phyloP scores from a whole-genome alignment of 2,113 vertebrate genomes.

The Scomber japonicus region DNA sequence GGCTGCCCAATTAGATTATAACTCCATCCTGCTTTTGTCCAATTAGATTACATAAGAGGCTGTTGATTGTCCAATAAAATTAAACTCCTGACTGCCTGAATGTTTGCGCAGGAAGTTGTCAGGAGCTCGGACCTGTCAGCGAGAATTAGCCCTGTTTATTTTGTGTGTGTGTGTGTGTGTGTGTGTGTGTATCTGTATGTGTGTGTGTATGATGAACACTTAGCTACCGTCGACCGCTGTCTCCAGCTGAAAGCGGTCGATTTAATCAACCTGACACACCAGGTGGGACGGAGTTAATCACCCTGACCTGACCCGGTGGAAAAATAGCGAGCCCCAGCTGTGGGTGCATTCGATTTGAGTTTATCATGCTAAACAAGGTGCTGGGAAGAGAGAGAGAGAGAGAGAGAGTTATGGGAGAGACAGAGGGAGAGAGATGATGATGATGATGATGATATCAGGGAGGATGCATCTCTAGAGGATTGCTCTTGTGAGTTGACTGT shows the following conservation, averaged over 20 bases:
- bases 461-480: background rate
- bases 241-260: conserved; percentile 12
- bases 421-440: background rate
- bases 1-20: conserved; percentile 22
- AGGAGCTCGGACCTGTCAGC: conserved; percentile 38
- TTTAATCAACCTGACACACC: conserved; percentile 51
- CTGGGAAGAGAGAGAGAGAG: background rate
- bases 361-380: conserved; percentile 16
- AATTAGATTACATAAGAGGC: background rate
- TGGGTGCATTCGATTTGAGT: conserved; percentile 22
- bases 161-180: background rate
- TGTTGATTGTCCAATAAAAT: conserved; percentile 47
- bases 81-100: conserved; percentile 8
- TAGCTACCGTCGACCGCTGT: conserved; percentile 13
- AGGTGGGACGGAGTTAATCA: conserved; percentile 50
- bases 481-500: conserved; percentile 1
- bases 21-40: conserved; percentile 26
- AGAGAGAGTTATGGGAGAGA: background rate
- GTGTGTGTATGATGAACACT: conserved; percentile 26
- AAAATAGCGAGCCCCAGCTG: background rate
- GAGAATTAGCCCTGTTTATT: conserved; percentile 23
- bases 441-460: conserved; percentile 2
- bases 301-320: conserved; percentile 21
- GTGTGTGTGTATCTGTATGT: background rate
- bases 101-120: conserved; percentile 18